Percentiles rank a stretch among this genome's conserved stretches.
phyloP scores from a whole-genome alignment of 2,113 vertebrate genomes.

The human (Homo sapiens) region DNA sequence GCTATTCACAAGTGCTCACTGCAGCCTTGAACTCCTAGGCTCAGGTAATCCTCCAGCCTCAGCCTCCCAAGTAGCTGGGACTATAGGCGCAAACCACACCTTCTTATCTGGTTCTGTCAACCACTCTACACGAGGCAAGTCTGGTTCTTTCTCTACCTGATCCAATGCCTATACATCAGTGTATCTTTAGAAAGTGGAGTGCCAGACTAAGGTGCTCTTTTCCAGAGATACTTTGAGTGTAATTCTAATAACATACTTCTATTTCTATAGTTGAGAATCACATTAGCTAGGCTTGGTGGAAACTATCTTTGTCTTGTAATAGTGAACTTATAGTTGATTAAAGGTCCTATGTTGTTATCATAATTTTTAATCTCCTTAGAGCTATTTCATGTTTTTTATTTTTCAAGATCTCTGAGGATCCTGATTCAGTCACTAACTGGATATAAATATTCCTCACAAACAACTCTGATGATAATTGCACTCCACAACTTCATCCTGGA shows the following conservation, averaged over 20 bases:
- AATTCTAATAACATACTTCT: not conserved
- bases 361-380: constrained; percentile 51
- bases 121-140: not conserved
- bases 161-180: not conserved
- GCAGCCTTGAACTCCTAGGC: not conserved
- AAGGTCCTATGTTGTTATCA: not conserved
- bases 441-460: constrained; percentile 56
- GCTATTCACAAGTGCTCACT: not conserved
- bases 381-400: constrained; percentile 9
- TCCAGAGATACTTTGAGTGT: not conserved
- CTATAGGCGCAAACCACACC: not conserved
- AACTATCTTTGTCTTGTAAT: not conserved
- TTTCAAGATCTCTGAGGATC: constrained; percentile 45
- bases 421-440: constrained; percentile 19
- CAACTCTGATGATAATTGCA: constrained; percentile 36
- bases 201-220: not conserved
- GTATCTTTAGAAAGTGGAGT: not conserved
- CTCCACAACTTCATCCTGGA: not conserved
- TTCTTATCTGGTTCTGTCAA: not conserved
- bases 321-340: constrained; percentile 17
- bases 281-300: not conserved
- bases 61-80: not conserved
- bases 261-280: not conserved
- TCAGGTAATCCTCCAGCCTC: not conserved
- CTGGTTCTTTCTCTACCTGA: not conserved